Conservation (phyloP, 2,113 vertebrate genomes). For the Acanthochromis polyacanthus region DNA sequence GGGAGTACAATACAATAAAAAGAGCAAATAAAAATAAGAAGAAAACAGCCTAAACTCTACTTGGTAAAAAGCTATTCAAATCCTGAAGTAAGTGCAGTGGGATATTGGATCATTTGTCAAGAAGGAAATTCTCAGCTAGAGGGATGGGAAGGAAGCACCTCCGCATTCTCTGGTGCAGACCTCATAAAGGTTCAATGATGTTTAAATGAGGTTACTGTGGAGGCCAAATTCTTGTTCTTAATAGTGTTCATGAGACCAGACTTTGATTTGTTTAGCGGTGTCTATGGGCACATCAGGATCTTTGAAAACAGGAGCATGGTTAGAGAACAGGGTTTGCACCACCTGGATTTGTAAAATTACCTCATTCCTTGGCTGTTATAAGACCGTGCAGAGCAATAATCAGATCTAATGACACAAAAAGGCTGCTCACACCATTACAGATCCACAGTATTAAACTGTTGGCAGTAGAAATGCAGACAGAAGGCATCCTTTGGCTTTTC, state of each 20-base stretch:
- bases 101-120: conserved; percentile 23
- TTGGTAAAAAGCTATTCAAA: conserved; percentile 11
- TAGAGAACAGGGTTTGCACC: conserved; percentile 27
- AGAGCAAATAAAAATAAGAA: conserved; percentile 28
- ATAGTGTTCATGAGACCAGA: conserved; percentile 29
- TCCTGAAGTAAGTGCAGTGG: conserved; percentile 1
- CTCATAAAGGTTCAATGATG: conserved; percentile 38
- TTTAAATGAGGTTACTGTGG: conserved; percentile 28
- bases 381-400: conserved; percentile 53
- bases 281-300: conserved; percentile 38
- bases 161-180: background rate
- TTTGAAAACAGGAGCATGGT: conserved; percentile 25
- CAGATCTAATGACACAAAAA: conserved; percentile 46
- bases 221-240: conserved; percentile 16
- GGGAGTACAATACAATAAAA: conserved; percentile 1
- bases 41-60: background rate
- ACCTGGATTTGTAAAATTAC: conserved; percentile 37
- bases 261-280: conserved; percentile 43
- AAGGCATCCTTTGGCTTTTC: conserved; percentile 61
- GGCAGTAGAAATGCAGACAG: conserved; percentile 34
- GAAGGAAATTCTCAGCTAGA: conserved; percentile 28
- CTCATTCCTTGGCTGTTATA: conserved; percentile 48
- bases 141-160: background rate
- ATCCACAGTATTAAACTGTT: conserved; percentile 44
- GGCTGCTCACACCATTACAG: conserved; percentile 53